Conservation (phyloP, 30 jellyfish, hydroid and myxozoan species). For the Hydra vulgaris region DNA sequence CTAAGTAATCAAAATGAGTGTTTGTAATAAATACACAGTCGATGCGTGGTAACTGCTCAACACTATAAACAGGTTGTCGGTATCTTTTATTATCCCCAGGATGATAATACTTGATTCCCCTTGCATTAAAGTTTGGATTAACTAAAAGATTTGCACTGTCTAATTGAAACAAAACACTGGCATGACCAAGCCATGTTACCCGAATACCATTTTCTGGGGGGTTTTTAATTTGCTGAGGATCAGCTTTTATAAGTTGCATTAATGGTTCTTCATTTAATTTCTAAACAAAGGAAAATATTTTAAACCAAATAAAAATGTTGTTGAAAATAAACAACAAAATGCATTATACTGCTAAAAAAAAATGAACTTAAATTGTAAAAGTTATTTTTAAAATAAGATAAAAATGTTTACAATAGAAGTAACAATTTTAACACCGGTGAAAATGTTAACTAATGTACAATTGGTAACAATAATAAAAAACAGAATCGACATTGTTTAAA, state of each 20-base stretch:
- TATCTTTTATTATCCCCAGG: constrained; percentile 77
- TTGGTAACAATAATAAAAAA: too few species aligned
- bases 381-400: too few species aligned
- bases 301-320: neutral
- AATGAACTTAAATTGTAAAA: too few species aligned
- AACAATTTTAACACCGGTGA: too few species aligned
- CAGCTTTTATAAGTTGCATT: constrained; percentile 80
- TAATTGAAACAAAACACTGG: constrained; percentile 70
- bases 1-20: constrained; percentile 82
- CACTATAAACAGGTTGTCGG: constrained; percentile 77
- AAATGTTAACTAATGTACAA: too few species aligned
- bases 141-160: constrained; percentile 81
- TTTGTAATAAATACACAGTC: constrained; percentile 84
- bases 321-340: neutral
- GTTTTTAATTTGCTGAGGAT: constrained; percentile 74
- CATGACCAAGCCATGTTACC: constrained; percentile 92
- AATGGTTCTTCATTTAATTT: constrained; percentile 86
- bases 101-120: constrained; percentile 80
- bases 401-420: too few species aligned
- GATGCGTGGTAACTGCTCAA: constrained; percentile 77
- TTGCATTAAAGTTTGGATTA: constrained; percentile 79
- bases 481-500: too few species aligned
- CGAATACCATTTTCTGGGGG: constrained; percentile 98
- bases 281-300: constrained; percentile 14
- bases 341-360: neutral